Conservation (phyloP, 2,113 vertebrate species). For the Grantiella picta region DNA sequence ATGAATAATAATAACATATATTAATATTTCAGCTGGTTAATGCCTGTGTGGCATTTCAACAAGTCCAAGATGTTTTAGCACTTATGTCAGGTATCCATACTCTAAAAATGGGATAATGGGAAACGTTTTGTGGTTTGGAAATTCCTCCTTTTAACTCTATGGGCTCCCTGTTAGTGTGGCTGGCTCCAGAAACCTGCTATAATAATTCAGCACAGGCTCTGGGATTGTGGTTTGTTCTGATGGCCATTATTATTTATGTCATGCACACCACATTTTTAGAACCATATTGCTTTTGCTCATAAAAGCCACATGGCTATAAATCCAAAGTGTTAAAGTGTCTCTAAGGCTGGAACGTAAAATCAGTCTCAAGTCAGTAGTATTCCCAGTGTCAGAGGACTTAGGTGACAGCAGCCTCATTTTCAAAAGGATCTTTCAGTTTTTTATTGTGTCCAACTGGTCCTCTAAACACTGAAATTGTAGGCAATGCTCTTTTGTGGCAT, state of each 20-base stretch:
- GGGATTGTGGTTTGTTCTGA: conserved; percentile 39
- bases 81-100: conserved; percentile 3
- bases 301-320: conserved; percentile 62
- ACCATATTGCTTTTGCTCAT: conserved; percentile 44
- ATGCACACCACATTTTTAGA: conserved; percentile 49
- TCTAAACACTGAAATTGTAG: background rate
- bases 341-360: conserved; percentile 34
- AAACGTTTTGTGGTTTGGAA: background rate
- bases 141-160: background rate
- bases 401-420: conserved; percentile 27
- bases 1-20: background rate
- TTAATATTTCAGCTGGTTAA: conserved; percentile 9
- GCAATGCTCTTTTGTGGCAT: background rate
- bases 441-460: background rate
- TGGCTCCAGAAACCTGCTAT: background rate
- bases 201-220: conserved; percentile 41
- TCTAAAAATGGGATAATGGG: conserved; percentile 13
- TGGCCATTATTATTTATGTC: conserved; percentile 52
- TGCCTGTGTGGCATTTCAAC: background rate
- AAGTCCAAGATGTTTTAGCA: background rate
- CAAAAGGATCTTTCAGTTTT: background rate
- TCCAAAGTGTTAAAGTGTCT: conserved; percentile 59
- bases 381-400: background rate
- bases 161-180: background rate
- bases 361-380: conserved; percentile 34